phyloP scores from a whole-genome alignment of 2,797 vertebrate genomes.

The Acropternis orthonyx region DNA sequence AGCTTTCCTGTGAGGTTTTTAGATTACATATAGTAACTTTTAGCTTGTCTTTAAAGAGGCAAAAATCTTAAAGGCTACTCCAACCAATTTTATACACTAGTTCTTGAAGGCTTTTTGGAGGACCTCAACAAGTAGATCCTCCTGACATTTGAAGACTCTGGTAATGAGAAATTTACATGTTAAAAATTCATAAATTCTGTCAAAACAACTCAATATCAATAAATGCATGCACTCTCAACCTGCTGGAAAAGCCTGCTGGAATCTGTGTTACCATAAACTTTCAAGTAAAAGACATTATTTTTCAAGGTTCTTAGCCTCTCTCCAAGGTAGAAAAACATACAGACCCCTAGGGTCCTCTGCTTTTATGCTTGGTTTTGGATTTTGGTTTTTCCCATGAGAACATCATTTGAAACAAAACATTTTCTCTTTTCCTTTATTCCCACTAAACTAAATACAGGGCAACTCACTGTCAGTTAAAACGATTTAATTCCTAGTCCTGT shows the following conservation, averaged over 20 bases:
- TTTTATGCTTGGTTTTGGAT: not conserved
- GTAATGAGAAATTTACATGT: not conserved
- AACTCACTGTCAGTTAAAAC: not conserved
- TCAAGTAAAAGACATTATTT: not conserved
- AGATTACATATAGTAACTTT: not conserved
- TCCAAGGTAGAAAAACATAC: not conserved
- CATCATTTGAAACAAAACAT: not conserved
- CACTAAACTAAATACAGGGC: not conserved
- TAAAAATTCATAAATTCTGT: not conserved
- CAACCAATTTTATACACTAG: not conserved
- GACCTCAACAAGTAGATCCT: not conserved
- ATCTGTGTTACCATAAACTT: not conserved
- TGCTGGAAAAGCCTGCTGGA: not conserved
- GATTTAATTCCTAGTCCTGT: not conserved
- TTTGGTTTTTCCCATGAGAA: not conserved
- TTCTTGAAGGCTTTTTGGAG: not conserved
- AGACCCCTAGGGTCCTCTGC: not conserved
- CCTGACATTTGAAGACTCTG: not conserved
- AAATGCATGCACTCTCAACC: not conserved
- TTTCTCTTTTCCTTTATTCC: not conserved
- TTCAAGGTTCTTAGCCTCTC: not conserved
- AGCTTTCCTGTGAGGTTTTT: not conserved
- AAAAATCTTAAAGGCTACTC: not conserved
- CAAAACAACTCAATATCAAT: not conserved
- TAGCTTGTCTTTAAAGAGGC: not conserved